phyloP scores from a whole-genome alignment of 2,888 invertebrate genomes.

The Drosophila seclusa region DNA sequence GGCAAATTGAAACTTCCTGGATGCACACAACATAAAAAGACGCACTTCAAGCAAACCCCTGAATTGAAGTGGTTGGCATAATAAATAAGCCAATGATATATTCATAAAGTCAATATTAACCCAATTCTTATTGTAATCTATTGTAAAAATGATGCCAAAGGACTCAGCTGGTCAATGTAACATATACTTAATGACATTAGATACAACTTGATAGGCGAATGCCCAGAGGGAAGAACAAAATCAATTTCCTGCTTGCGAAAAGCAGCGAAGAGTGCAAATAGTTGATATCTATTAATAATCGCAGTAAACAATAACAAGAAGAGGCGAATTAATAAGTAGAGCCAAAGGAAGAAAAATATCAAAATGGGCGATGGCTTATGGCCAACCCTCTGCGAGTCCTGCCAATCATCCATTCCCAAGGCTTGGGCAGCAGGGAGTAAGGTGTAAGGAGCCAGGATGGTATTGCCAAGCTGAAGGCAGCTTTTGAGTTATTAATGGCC shows the following conservation, averaged over 20 bases:
- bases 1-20: neutral
- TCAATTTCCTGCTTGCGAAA: conserved; percentile 26
- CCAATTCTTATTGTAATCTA: neutral
- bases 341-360: neutral
- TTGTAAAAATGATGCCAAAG: neutral
- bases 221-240: conserved; percentile 23
- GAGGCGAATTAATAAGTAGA: neutral
- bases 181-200: conserved; percentile 43
- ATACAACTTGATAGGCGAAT: conserved; percentile 8
- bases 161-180: conserved; percentile 5
- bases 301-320: neutral
- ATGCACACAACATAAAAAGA: neutral
- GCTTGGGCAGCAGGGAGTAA: neutral
- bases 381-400: neutral
- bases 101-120: neutral
- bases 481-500: conserved; percentile 63
- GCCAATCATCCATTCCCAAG: neutral
- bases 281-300: neutral
- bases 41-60: neutral
- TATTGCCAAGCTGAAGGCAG: conserved; percentile 16
- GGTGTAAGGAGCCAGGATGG: neutral
- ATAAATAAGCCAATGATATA: conserved; percentile 34
- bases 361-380: neutral
- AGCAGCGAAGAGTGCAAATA: conserved; percentile 6
- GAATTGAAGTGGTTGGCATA: conserved; percentile 20